Percentiles rank a stretch among this genome's conserved stretches.
Evolutionary conservation across 1,140 invertebrate species (phyloP).

Genomic region (Pachypsylla venusta): DNA sequence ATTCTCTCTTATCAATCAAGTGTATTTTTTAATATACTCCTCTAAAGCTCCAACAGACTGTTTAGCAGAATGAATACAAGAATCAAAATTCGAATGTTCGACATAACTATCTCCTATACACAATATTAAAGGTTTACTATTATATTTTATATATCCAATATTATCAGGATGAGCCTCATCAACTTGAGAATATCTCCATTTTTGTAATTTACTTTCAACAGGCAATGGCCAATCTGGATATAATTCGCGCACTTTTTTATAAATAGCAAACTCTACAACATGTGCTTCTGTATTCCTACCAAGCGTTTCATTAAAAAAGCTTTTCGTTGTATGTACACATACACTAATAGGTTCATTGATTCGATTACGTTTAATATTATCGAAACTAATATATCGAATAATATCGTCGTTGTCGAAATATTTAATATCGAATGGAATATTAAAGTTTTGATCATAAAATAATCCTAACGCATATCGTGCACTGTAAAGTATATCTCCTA

Average conservation of each 20-base stretch:
- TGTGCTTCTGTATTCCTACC: background rate
- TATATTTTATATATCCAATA: background rate
- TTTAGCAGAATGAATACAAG: slow-evolving; percentile 3
- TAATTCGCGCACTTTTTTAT: background rate
- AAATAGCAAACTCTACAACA: background rate
- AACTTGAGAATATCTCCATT: background rate
- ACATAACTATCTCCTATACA: slow-evolving; percentile 7
- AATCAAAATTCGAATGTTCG: background rate
- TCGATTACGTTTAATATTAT: slow-evolving; percentile 4
- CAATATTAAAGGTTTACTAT: background rate
- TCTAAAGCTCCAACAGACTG: background rate
- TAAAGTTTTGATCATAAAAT: background rate
- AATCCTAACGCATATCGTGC: background rate
- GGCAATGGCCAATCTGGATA: background rate
- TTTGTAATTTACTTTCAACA: background rate
- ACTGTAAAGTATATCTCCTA: background rate
- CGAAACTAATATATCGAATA: background rate
- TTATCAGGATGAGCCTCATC: background rate
- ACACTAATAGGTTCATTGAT: background rate
- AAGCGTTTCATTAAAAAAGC: background rate
- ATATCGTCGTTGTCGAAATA: slow-evolving; percentile 4
- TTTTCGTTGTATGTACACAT: background rate
- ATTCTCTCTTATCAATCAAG: too few relatives aligned
- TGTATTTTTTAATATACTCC: too few relatives aligned
- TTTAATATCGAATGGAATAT: background rate